These are phyloP conservation scores for Protobothrops flavoviridis DNA, from an alignment of 2,113 vertebrate species.

Conservation along the genomic window DNA sequence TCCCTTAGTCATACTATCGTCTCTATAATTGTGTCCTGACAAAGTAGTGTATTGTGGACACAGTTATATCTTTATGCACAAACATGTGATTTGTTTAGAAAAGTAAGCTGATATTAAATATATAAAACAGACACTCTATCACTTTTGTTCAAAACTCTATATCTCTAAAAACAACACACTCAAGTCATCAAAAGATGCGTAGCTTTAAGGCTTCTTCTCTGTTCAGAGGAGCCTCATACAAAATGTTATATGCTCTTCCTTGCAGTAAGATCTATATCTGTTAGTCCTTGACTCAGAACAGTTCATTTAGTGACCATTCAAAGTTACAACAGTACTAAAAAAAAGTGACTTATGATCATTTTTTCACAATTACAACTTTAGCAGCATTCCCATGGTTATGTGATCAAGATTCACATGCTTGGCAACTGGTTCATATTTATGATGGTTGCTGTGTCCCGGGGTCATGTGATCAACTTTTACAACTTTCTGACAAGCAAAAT, in stretches of 20 bases:
- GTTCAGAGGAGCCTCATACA: background rate
- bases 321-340: background rate
- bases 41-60: conserved; percentile 1
- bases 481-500: too few species aligned
- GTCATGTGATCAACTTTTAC: too few species aligned
- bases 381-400: too few species aligned
- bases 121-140: background rate
- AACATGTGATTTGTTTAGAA: background rate
- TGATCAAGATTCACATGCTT: too few species aligned
- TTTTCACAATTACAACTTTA: too few species aligned
- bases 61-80: background rate
- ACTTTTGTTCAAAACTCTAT: background rate
- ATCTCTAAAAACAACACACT: background rate
- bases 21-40: conserved; percentile 3
- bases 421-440: too few species aligned
- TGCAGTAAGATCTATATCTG: background rate
- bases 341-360: background rate
- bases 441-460: too few species aligned
- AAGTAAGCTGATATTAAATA: background rate
- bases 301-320: background rate
- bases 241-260: background rate
- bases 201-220: background rate
- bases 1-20: conserved; percentile 14
- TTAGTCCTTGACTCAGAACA: background rate
- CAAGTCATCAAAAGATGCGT: background rate